Evolutionary conservation across 2,888 invertebrate species (phyloP), one percentile per base, ranked within the genome.

Genomic region (Lamproptera curius): DNA sequence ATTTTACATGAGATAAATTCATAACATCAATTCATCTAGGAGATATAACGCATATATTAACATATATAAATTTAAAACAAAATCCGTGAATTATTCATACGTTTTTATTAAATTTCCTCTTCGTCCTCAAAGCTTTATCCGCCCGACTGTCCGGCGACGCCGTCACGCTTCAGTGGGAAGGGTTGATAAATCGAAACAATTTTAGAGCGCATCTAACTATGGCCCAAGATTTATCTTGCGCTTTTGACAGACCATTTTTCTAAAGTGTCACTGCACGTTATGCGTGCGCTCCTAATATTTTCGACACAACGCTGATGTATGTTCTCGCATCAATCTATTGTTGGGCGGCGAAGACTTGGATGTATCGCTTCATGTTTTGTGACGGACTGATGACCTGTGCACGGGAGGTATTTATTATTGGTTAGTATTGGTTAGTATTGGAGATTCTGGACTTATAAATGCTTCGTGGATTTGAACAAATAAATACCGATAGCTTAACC

Each of bases 181-280:
- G 84, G 84, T 81, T 83, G 78, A 73, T 76, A 73, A 69, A 81
- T 76, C 72, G 73, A 70, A 75, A 82, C 80, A 76, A 77, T 80
- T 79, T 76, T 60, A 63, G 69, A 80, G 75, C 79, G 81, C 80
- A 80, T 75, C 76, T 74, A 73, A 72, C 70, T 71, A 67, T 62
- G 67, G 61, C 66, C 66, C 63, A 58, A 73, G 70, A 81, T 82
- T 79, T 79, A 81, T 83, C 76, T 74, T 64, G 58, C 55, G 51
- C 53, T 45, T 51, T 56, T 81, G 84, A 81, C 83, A 72, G 61
- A 58, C 76, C 79, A 80, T 84, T 84, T 80, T 76, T 83, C 71
- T 59, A 65, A 67, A 61, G 55, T 59, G 67, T 70, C 73, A 60
- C 51, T 51, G 52, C 62, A 54, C 58, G 63, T 59, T 62, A 62